A percentile compares a stretch with the other conserved stretches of the same genome.
Evolutionary conservation across 2,113 vertebrate genomes (phyloP).

Genomic region (Baryphthengus martii): DNA sequence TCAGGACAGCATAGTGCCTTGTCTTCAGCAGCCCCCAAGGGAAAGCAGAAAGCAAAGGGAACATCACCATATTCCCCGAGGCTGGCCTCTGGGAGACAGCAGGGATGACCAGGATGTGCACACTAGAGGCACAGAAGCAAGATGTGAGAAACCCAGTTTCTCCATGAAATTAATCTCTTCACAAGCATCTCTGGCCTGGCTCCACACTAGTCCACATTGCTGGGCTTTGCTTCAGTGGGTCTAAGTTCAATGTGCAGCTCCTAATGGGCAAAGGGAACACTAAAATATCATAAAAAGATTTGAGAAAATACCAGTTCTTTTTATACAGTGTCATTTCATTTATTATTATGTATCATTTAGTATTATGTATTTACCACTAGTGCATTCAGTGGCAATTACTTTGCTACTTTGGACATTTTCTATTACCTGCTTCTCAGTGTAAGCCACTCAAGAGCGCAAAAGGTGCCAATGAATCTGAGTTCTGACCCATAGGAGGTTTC

Average conservation of each 20-base stretch:
- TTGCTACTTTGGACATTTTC: background rate
- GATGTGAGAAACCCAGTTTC: background rate
- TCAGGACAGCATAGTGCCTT: background rate
- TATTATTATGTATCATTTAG: background rate
- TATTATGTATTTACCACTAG: background rate
- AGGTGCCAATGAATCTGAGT: background rate
- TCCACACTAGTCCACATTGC: background rate
- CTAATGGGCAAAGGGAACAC: background rate
- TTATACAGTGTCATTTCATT: background rate
- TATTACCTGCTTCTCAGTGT: background rate
- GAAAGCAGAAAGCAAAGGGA: background rate
- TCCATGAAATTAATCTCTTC: background rate
- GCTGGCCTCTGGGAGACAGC: background rate
- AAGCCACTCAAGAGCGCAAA: background rate
- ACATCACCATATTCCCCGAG: background rate
- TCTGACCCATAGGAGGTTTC: background rate
- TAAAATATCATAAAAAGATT: background rate
- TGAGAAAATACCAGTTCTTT: background rate
- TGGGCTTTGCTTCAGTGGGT: background rate
- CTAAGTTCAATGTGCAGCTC: background rate
- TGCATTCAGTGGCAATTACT: background rate
- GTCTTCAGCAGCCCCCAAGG: no score
- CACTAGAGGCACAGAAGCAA: background rate
- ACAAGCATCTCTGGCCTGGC: background rate
- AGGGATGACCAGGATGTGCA: background rate